Evolutionary conservation across 37 sponge, comb jelly and placozoan species (phyloP).

Genomic region (Hexactinellida sp.): DNA sequence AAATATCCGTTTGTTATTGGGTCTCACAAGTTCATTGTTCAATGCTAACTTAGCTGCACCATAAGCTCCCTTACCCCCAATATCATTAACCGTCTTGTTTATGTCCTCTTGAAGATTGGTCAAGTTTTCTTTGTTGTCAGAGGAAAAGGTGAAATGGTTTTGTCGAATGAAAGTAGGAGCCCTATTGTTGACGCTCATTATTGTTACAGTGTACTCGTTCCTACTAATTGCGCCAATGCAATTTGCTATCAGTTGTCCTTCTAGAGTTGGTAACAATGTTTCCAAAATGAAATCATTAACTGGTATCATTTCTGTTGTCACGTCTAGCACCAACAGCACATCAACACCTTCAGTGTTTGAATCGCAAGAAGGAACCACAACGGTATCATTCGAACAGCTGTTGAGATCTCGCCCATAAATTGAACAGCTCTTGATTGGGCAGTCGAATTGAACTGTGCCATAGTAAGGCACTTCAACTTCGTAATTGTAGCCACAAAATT

Average conservation of each 20-base stretch:
- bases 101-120: neutral
- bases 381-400: neutral
- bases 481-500: neutral
- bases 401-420: neutral
- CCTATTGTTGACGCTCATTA: neutral
- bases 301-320: neutral
- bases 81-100: neutral
- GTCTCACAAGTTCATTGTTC: neutral
- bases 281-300: neutral
- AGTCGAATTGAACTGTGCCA: neutral
- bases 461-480: neutral
- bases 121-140: neutral
- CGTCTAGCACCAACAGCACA: constrained; percentile 1
- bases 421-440: neutral
- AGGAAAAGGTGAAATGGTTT: neutral
- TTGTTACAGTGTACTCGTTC: neutral
- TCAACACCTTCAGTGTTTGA: neutral
- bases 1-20: neutral
- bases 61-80: neutral
- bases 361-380: neutral
- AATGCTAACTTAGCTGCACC: neutral
- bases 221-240: neutral
- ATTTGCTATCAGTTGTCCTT: neutral
- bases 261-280: neutral
- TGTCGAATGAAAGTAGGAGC: neutral